A percentile compares a stretch with the other conserved stretches of the same genome.
phyloP scores from a whole-genome alignment of 1,140 invertebrate genomes.

The Brachionus rubens region DNA sequence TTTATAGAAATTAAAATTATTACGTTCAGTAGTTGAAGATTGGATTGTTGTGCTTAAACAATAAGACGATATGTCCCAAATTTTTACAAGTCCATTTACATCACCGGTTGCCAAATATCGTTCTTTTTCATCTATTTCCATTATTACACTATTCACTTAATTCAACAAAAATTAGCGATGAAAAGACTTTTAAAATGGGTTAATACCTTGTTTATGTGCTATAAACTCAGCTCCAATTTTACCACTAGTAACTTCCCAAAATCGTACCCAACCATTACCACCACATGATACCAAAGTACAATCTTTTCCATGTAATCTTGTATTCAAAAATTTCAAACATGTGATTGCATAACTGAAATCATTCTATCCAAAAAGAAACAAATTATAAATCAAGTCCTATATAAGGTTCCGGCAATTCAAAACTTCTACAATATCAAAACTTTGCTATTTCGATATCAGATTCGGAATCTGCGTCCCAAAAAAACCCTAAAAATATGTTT shows the following conservation, averaged over 20 bases:
- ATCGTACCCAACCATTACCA: slow-evolving; percentile 58
- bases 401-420: too few species aligned
- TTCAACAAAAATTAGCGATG: too few species aligned
- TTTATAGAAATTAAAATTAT: slow-evolving; percentile 35
- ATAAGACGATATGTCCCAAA: slow-evolving; percentile 58
- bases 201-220: slow-evolving; percentile 56
- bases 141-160: slow-evolving; percentile 58
- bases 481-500: too few species aligned
- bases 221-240: slow-evolving; percentile 56
- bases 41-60: slow-evolving; percentile 48
- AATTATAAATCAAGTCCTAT: not conserved
- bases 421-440: too few species aligned
- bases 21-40: slow-evolving; percentile 53
- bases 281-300: slow-evolving; percentile 60
- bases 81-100: slow-evolving; percentile 57
- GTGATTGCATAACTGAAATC: slow-evolving; percentile 56
- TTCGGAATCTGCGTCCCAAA: too few species aligned
- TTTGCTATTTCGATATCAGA: too few species aligned
- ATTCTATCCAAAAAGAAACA: slow-evolving; percentile 38
- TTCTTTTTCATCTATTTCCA: slow-evolving; percentile 54
- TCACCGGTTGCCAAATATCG: slow-evolving; percentile 58
- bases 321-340: slow-evolving; percentile 53
- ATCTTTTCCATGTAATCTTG: slow-evolving; percentile 52
- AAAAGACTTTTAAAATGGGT: too few species aligned
- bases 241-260: slow-evolving; percentile 54